These are phyloP conservation scores for Leptinotarsa lineolata DNA, from an alignment of 1,140 invertebrate species.

Conservation along the genomic window DNA sequence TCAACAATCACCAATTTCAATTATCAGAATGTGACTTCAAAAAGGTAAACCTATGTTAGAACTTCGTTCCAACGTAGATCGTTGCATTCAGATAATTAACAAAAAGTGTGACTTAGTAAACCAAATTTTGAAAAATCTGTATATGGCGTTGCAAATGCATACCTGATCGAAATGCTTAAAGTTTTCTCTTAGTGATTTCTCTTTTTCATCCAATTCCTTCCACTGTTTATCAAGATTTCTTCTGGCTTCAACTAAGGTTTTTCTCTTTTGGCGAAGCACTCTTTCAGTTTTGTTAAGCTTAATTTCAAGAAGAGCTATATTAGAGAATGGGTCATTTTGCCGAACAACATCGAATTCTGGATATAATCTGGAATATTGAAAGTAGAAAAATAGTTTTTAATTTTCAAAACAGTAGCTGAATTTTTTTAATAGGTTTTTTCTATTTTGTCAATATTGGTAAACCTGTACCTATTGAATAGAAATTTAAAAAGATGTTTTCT, in stretches of 20 bases:
- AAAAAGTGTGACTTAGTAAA: too few relatives aligned
- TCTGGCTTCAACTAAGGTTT: slow-evolving; percentile 6
- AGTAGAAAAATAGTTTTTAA: too few relatives aligned
- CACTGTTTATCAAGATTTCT: slow-evolving; percentile 29
- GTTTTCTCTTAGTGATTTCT: slow-evolving; percentile 32
- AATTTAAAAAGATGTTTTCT: too few relatives aligned
- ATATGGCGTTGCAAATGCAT: background rate
- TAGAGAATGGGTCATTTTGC: slow-evolving; percentile 10
- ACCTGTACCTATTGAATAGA: background rate
- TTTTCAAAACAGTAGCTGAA: too few relatives aligned
- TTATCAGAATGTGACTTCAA: too few relatives aligned
- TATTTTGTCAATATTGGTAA: background rate
- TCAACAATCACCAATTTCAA: too few relatives aligned
- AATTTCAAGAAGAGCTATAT: slow-evolving; percentile 29
- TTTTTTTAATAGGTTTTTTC: too few relatives aligned
- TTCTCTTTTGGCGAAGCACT: slow-evolving; percentile 25
- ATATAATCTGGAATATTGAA: slow-evolving; percentile 20
- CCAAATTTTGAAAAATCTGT: background rate
- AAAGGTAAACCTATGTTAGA: too few relatives aligned
- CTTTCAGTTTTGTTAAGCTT: slow-evolving; percentile 27
- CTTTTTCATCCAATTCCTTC: slow-evolving; percentile 36
- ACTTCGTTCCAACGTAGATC: too few relatives aligned
- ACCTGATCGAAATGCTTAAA: slow-evolving; percentile 39
- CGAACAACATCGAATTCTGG: slow-evolving; percentile 31
- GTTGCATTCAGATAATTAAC: too few relatives aligned